These are phyloP conservation scores for Laterallus jamaicensis DNA, from an alignment of 2,113 vertebrate genomes.

Conservation along the genomic window DNA sequence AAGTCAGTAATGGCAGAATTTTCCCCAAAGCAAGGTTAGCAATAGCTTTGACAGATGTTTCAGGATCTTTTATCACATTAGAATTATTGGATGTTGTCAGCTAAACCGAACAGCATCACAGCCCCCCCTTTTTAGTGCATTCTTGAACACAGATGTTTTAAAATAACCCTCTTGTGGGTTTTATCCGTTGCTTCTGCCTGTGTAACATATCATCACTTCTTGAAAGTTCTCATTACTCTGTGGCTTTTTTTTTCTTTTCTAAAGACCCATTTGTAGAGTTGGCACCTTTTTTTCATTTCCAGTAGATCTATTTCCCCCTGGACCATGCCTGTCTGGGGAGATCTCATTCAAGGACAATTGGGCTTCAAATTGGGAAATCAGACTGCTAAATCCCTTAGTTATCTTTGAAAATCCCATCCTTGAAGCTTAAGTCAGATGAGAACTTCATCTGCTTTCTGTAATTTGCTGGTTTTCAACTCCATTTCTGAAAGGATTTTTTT, in stretches of 20 bases:
- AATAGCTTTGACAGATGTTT: conserved; percentile 29
- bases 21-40: background rate
- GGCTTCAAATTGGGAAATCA: conserved; percentile 56
- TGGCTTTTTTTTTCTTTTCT: background rate
- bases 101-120: background rate
- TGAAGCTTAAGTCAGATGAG: conserved; percentile 62
- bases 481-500: conserved; percentile 37
- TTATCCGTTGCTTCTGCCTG: background rate
- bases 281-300: background rate
- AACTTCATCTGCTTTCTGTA: conserved; percentile 57
- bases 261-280: background rate
- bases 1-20: background rate
- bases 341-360: conserved; percentile 63
- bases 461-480: conserved; percentile 56
- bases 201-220: conserved; percentile 3
- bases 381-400: conserved; percentile 65
- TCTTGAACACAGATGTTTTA: conserved; percentile 52
- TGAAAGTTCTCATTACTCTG: background rate
- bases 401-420: conserved; percentile 65
- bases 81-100: conserved; percentile 48
- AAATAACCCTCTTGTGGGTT: conserved; percentile 24
- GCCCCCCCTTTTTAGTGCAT: background rate
- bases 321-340: conserved; percentile 29
- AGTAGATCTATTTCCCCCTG: conserved; percentile 41
- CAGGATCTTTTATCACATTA: conserved; percentile 32